phyloP scores from a whole-genome alignment of 2,113 vertebrate genomes.

The Aramus guarauna region DNA sequence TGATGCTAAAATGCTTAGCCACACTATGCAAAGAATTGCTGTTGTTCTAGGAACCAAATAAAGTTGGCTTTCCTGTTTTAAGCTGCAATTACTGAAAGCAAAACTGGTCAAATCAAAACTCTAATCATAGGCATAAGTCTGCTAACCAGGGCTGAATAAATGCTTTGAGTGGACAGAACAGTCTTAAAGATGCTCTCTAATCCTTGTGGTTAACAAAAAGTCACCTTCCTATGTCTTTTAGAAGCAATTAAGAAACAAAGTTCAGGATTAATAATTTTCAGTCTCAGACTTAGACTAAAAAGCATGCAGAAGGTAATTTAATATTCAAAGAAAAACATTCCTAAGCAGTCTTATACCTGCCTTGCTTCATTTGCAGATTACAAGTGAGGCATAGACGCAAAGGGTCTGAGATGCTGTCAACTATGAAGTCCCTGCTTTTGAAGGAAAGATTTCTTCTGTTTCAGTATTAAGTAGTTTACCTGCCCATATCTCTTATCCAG shows the following conservation, averaged over 20 bases:
- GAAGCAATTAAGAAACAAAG: background rate
- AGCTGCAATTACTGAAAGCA: background rate
- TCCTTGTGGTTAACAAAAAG: background rate
- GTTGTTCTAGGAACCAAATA: background rate
- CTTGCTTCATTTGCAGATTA: background rate
- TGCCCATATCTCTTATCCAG: background rate
- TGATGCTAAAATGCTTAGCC: background rate
- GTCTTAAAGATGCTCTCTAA: background rate
- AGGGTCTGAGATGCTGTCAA: background rate
- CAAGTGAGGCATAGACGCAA: background rate
- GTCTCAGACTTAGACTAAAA: background rate
- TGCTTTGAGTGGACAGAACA: background rate
- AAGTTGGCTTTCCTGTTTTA: background rate
- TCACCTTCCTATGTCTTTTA: background rate
- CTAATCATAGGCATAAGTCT: background rate
- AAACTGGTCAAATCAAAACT: background rate
- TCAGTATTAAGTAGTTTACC: background rate
- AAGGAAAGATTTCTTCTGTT: background rate
- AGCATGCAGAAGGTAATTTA: background rate
- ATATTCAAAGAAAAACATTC: background rate
- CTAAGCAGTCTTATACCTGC: background rate
- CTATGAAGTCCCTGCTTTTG: background rate
- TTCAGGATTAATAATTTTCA: background rate
- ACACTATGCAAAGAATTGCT: background rate
- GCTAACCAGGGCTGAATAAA: background rate